These are phyloP conservation scores for Cerastis leucographa DNA, from an alignment of 2,888 invertebrate species.

Conservation along the genomic window DNA sequence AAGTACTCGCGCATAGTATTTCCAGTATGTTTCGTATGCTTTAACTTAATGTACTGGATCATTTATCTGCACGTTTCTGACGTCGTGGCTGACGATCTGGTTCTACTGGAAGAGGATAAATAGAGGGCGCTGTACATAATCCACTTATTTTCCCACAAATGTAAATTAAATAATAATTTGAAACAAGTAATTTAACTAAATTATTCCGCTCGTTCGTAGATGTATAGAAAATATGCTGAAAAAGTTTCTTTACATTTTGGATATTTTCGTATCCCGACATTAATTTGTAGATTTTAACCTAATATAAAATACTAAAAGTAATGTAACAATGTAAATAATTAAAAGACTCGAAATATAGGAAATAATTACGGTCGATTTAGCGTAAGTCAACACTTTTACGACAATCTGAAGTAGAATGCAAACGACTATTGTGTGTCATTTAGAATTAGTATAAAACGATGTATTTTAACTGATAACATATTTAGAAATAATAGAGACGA, in stretches of 20 bases:
- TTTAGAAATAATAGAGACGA: conserved; percentile 22
- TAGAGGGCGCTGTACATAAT: conserved; percentile 83
- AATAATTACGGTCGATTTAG: conserved; percentile 44
- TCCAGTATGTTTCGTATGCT: conserved; percentile 99
- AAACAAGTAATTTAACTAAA: conserved; percentile 69
- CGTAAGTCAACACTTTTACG: conserved; percentile 59
- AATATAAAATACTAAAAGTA: conserved; percentile 23
- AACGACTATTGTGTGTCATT: conserved; percentile 72
- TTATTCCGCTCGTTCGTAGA: conserved; percentile 5
- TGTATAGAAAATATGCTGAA: conserved; percentile 19
- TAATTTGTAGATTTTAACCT: conserved; percentile 36
- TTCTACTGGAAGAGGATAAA: conserved; percentile 93
- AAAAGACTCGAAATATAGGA: conserved; percentile 44
- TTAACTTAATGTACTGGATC: conserved; percentile 99
- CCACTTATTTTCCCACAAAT: conserved; percentile 84
- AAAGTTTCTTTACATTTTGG: conserved; percentile 10
- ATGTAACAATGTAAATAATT: conserved; percentile 48
- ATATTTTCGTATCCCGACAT: conserved; percentile 7
- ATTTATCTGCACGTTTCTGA: conserved; percentile 99
- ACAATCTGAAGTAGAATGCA: conserved; percentile 75
- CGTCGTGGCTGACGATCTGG: conserved; percentile 98
- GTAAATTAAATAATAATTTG: conserved; percentile 81
- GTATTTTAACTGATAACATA: conserved; percentile 23
- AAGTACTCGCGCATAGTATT: conserved; percentile 99
- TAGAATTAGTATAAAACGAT: conserved; percentile 38